Percentiles rank a stretch among this genome's conserved stretches.
Evolutionary conservation across 2,888 invertebrate genomes (phyloP).

Genomic region (Agonum fuliginosum): DNA sequence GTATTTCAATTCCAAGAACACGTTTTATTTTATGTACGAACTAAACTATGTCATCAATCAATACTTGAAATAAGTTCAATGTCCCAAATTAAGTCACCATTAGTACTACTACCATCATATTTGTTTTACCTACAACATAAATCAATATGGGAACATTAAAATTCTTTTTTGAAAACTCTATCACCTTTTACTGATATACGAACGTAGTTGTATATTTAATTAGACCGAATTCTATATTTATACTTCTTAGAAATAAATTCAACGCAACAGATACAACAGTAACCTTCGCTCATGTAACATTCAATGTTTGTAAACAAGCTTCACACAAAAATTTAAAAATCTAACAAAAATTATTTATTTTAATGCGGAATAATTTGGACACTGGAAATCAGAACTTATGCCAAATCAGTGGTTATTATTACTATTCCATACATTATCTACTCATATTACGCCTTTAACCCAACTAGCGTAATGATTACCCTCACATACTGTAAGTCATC

Average conservation of each 20-base stretch:
- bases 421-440: too few species aligned
- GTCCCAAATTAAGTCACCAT: slow-evolving; percentile 16
- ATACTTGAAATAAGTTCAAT: slow-evolving; percentile 33
- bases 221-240: not conserved
- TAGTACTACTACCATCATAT: not conserved
- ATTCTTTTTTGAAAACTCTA: not conserved
- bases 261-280: not conserved
- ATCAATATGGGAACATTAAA: slow-evolving; percentile 18
- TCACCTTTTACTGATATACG: not conserved
- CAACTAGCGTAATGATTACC: too few species aligned
- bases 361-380: too few species aligned
- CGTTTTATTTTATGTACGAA: not conserved
- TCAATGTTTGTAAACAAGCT: too few species aligned
- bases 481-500: too few species aligned
- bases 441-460: too few species aligned
- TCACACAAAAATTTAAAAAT: too few species aligned
- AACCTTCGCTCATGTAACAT: not conserved
- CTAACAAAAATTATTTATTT: too few species aligned
- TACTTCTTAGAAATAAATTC: not conserved
- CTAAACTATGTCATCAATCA: slow-evolving; percentile 27
- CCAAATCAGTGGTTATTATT: too few species aligned
- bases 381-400: too few species aligned
- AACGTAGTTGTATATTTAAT: not conserved
- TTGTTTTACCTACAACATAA: not conserved
- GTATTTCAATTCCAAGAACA: not conserved